A percentile compares a stretch with the other conserved stretches of the same genome.
Evolutionary conservation across 2,113 vertebrate genomes (phyloP).

Genomic region (Cisticola juncidis): DNA sequence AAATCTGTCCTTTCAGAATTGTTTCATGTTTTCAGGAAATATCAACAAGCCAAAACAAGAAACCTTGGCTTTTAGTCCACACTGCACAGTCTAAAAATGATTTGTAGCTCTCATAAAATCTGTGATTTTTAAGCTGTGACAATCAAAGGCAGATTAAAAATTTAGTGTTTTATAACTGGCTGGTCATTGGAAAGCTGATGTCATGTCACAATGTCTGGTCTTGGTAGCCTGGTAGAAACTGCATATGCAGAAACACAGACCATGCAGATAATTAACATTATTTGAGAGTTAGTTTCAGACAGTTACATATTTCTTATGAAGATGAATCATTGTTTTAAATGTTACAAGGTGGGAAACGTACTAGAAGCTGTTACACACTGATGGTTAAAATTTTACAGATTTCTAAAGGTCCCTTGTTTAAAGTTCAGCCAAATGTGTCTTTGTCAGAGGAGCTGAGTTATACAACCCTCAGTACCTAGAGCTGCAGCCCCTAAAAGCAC

Average conservation of each 20-base stretch:
- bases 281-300: background rate
- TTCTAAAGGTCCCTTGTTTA: slow-evolving; percentile 15
- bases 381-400: slow-evolving; percentile 6
- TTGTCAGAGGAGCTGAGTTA: background rate
- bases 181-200: background rate
- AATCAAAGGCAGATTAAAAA: background rate
- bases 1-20: slow-evolving; percentile 34
- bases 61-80: background rate
- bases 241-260: background rate
- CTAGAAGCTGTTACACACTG: background rate
- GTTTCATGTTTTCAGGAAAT: slow-evolving; percentile 49
- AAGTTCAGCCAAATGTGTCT: background rate
- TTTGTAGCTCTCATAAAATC: background rate
- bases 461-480: background rate
- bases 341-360: background rate
- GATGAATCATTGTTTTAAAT: slow-evolving; percentile 19
- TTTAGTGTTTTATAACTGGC: background rate
- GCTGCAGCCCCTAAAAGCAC: background rate
- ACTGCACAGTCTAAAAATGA: background rate
- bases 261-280: background rate
- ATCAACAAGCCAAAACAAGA: slow-evolving; percentile 12
- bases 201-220: background rate
- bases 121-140: background rate
- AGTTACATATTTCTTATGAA: slow-evolving; percentile 4
- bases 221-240: background rate